Evolutionary conservation across 2,888 invertebrate genomes (phyloP).

Genomic region (Napeogenes inachia): DNA sequence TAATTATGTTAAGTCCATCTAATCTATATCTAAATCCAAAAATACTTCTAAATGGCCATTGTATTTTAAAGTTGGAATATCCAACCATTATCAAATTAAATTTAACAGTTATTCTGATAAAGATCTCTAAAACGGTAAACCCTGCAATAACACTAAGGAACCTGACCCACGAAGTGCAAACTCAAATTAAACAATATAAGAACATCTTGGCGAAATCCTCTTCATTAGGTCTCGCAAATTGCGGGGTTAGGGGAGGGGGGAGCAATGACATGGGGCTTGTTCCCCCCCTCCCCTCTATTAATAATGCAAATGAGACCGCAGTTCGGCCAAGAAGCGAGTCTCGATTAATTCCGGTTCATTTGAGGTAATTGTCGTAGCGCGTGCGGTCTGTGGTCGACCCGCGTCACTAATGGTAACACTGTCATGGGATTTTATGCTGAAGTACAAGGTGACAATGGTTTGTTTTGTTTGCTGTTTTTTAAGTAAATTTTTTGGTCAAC

Average conservation of each 20-base stretch:
- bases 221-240: slow-evolving; percentile 75
- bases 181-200: slow-evolving; percentile 77
- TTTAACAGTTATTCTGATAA: neutral
- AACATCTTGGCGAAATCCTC: slow-evolving; percentile 75
- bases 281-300: slow-evolving; percentile 67
- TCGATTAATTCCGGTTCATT: slow-evolving; percentile 78
- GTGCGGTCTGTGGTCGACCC: slow-evolving; percentile 59
- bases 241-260: slow-evolving; percentile 44
- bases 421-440: slow-evolving; percentile 22
- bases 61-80: neutral
- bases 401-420: slow-evolving; percentile 31
- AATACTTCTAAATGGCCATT: no score
- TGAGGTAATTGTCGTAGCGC: slow-evolving; percentile 76
- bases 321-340: slow-evolving; percentile 75
- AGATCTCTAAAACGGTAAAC: slow-evolving; percentile 38
- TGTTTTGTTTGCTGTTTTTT: neutral
- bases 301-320: slow-evolving; percentile 78
- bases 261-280: slow-evolving; percentile 60
- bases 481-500: neutral
- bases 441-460: neutral
- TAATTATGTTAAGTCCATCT: no score
- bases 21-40: no score
- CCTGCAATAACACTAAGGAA: slow-evolving; percentile 68
- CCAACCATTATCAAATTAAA: neutral
- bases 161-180: slow-evolving; percentile 71